These are phyloP conservation scores for Mola mola DNA, from an alignment of 2,113 vertebrate species.

Conservation along the genomic window DNA sequence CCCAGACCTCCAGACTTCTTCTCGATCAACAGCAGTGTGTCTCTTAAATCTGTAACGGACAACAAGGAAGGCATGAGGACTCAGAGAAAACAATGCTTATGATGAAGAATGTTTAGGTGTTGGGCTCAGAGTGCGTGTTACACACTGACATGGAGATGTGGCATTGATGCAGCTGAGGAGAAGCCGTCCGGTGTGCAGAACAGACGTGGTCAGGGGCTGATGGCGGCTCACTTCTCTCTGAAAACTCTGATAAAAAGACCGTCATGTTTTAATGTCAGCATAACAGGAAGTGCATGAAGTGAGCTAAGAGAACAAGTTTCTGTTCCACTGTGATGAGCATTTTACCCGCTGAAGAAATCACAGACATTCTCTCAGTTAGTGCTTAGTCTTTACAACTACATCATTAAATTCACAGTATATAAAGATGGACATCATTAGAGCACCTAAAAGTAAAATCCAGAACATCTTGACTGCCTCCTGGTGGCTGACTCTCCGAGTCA, in stretches of 20 bases:
- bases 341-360: no score
- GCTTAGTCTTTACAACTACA: no score
- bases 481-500: no score
- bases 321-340: no score
- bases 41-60: constrained; percentile 83
- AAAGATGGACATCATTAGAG: no score
- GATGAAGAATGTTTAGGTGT: no score
- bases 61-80: neutral
- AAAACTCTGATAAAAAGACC: constrained; percentile 80
- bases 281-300: neutral
- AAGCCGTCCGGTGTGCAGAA: constrained; percentile 85
- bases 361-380: no score
- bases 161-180: constrained; percentile 86
- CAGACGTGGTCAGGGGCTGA: constrained; percentile 81
- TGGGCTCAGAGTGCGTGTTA: no score
- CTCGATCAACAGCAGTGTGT: constrained; percentile 85
- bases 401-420: no score
- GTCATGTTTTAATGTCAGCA: neutral
- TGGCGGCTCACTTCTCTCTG: constrained; percentile 86
- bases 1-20: constrained; percentile 84
- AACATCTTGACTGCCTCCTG: no score
- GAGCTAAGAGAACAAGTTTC: no score
- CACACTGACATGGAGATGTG: constrained; percentile 85
- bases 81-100: neutral
- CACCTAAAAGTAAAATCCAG: no score